Conservation (phyloP, 2,888 invertebrate genomes). For the Ametastegia equiseti region DNA sequence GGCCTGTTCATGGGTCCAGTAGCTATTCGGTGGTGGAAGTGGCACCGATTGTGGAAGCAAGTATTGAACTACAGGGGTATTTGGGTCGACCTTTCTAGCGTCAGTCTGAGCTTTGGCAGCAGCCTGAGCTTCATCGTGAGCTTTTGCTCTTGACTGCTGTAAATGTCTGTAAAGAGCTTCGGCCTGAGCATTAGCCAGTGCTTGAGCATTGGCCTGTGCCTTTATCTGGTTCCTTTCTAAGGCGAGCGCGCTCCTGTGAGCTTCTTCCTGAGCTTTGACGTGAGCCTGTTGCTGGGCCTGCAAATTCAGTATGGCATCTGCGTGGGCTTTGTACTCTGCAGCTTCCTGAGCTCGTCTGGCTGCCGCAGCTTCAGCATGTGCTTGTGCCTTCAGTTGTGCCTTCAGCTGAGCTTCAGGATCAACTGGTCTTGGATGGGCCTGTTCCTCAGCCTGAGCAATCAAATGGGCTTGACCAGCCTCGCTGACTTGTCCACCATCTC, state of each 20-base stretch:
- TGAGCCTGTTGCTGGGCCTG: constrained; percentile 72
- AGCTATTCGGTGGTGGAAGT: constrained; percentile 63
- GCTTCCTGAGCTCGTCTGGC: constrained; percentile 70
- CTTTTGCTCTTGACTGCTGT: constrained; percentile 66
- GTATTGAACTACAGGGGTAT: constrained; percentile 70
- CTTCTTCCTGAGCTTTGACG: constrained; percentile 70
- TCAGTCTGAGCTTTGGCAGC: constrained; percentile 68
- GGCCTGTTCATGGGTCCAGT: constrained; percentile 65
- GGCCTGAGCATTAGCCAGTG: constrained; percentile 71
- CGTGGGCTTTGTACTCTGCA: constrained; percentile 71
- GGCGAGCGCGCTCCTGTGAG: constrained; percentile 68
- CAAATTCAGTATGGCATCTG: constrained; percentile 70
- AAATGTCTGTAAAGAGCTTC: constrained; percentile 69
- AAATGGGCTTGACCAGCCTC: constrained; percentile 70
- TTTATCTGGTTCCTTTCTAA: constrained; percentile 71
- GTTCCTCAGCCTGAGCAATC: constrained; percentile 66
- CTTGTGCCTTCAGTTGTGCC: constrained; percentile 69
- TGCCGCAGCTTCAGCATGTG: constrained; percentile 67
- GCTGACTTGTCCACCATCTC: constrained; percentile 69
- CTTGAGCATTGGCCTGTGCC: constrained; percentile 72
- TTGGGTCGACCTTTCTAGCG: constrained; percentile 66
- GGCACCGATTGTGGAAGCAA: constrained; percentile 62
- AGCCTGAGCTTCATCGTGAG: constrained; percentile 67
- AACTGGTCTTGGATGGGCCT: constrained; percentile 60
- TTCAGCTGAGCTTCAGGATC: constrained; percentile 69